phyloP scores from a whole-genome alignment of 2,113 vertebrate genomes.

The Pseudorectes ferrugineus region DNA sequence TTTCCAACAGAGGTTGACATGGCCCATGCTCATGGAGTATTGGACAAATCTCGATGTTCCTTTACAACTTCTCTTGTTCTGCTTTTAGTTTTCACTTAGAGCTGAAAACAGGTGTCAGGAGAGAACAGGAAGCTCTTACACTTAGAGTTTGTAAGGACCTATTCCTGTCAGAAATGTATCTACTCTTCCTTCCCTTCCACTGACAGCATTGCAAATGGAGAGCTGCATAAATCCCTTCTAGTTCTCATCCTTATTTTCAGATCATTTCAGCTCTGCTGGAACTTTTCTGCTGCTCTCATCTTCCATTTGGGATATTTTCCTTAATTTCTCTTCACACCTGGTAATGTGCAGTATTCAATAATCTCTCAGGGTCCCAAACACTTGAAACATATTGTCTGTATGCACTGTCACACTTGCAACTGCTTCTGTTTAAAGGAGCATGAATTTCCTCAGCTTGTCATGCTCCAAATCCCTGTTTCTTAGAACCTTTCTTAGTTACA shows the following conservation, averaged over 20 bases:
- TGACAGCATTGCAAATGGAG: background rate
- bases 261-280: background rate
- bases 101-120: background rate
- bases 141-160: background rate
- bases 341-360: background rate
- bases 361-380: background rate
- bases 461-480: background rate
- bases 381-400: background rate
- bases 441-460: background rate
- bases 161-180: background rate
- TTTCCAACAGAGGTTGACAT: background rate
- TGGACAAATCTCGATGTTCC: background rate
- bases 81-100: background rate
- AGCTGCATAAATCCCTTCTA: background rate
- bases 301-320: background rate
- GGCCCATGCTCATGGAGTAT: fast-evolving
- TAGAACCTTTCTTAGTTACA: background rate
- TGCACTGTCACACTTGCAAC: background rate
- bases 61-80: background rate
- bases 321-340: background rate
- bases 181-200: background rate
- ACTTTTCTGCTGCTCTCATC: background rate
- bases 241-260: background rate
- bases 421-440: background rate
- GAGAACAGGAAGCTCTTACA: background rate